These are phyloP conservation scores for Drosophila basisetae DNA, from an alignment of 2,888 invertebrate species.

Conservation along the genomic window DNA sequence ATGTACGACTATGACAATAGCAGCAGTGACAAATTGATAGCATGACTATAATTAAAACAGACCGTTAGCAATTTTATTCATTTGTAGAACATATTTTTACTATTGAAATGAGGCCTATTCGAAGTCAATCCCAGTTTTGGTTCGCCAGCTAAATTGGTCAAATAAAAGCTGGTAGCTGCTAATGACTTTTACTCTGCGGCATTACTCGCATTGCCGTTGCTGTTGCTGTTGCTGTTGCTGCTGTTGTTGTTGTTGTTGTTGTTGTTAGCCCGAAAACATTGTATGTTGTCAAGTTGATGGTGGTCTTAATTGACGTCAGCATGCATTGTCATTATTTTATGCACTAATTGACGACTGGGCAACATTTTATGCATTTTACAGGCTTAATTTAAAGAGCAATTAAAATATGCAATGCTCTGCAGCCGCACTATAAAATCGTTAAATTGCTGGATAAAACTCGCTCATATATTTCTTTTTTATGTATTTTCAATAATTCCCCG, in stretches of 20 bases:
- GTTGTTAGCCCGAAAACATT: conserved; percentile 30
- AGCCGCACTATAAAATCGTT: not conserved
- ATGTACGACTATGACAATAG: not conserved
- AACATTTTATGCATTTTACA: conserved; percentile 23
- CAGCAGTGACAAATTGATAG: not conserved
- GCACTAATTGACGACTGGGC: conserved; percentile 50
- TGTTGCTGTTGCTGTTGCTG: not conserved
- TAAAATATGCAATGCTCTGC: conserved; percentile 36
- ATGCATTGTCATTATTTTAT: conserved; percentile 54
- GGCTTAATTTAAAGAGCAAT: conserved; percentile 62
- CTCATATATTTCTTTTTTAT: not conserved
- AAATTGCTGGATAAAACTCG: not conserved
- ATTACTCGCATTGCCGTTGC: conserved; percentile 17
- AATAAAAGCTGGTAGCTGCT: conserved; percentile 55
- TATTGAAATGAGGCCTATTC: not conserved
- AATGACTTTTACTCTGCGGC: conserved; percentile 44
- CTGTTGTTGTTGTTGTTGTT: not conserved
- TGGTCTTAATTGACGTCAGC: conserved; percentile 58
- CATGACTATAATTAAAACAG: not conserved
- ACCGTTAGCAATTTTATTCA: not conserved
- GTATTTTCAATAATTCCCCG: conserved; percentile 2
- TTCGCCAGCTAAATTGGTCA: conserved; percentile 51
- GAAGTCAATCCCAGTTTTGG: conserved; percentile 3
- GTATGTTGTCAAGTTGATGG: conserved; percentile 47
- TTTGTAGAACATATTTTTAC: not conserved